Evolutionary conservation across 2,797 vertebrate genomes (phyloP).

Genomic region (Xenentodon cancila): DNA sequence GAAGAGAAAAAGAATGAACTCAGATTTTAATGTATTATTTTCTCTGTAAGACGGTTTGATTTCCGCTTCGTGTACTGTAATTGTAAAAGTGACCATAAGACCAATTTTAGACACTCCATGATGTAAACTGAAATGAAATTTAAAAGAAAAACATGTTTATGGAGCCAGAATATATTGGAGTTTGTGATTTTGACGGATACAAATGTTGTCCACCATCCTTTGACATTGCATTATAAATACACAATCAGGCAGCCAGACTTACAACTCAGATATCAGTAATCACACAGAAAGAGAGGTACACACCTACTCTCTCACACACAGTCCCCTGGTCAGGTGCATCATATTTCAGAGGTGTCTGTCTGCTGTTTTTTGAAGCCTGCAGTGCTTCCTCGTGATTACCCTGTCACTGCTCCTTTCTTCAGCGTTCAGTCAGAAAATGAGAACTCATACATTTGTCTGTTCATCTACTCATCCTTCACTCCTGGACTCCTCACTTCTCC

Average conservation of each 20-base stretch:
- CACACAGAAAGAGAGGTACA: constrained; percentile 6
- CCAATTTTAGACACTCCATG: too few relatives aligned
- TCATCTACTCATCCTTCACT: constrained; percentile 45
- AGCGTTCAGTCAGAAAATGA: constrained; percentile 64
- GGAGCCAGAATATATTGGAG: constrained; percentile 4
- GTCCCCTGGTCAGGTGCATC: constrained; percentile 25
- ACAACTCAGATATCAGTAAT: constrained; percentile 18
- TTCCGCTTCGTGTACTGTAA: not conserved
- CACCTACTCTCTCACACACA: not conserved
- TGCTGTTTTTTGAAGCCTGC: constrained; percentile 55
- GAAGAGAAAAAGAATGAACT: too few relatives aligned
- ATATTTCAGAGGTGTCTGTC: constrained; percentile 67
- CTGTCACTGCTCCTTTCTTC: constrained; percentile 68
- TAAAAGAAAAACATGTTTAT: constrained; percentile 26
- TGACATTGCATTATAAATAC: constrained; percentile 38
- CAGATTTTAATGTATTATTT: too few relatives aligned
- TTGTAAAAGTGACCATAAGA: not conserved
- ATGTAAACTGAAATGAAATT: constrained; percentile 12
- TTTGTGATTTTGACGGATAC: constrained; percentile 51
- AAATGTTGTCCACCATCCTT: constrained; percentile 31
- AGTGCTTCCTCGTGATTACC: constrained; percentile 68
- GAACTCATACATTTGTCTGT: constrained; percentile 54
- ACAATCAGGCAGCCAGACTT: constrained; percentile 34
- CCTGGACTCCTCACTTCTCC: constrained; percentile 23
- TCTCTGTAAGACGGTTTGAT: too few relatives aligned